Base-by-base conservation (phyloP, 2,797 vertebrate genomes). In the Agapornis canus region DNA sequence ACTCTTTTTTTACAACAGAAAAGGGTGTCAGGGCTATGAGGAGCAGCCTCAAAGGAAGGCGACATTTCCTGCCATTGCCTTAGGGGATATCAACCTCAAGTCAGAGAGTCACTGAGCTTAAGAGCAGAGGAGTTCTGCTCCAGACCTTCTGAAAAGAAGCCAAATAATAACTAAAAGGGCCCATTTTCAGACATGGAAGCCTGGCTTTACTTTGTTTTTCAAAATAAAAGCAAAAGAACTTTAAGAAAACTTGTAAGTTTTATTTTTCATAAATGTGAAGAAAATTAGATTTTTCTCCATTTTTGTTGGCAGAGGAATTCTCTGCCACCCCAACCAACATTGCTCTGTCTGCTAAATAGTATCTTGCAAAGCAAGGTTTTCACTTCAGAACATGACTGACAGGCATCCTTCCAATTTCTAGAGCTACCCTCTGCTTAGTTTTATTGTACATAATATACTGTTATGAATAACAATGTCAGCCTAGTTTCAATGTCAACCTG, bases 371-470 rank as follows among this genome's bases (percentile, higher is more conserved):
- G 60, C 22, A 91, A 86, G 39, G 26, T 39, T 61, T 94, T 64
- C 49, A 92, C 77, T 95, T 61, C 75, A n/a, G 63, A 89, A 69
- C 5, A 5, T 73, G 88, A 78, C n/a, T 78, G 69, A 84, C 1
- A 5, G 92, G 61, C 63, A 92, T 63, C 49, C n/a, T 66, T 95
- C 64, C 95, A 89, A 63, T 56, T 59, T 64, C 43, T 57, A 68
- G 27, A 85, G 63, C 82, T 60, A 78, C 52, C 14, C 61, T 92
- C 82, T 75, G 43, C 54, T 86, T 80, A 86, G 54, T 86, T 94
- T 89, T 47, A 70, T 89, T 80, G 75, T 81, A 95, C 42, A 69
- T 82, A 93, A 91, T 84, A 57, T 26, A 80, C 63, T 88, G 86
- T 93, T 85, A 90, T 66, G 73, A 92, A 61, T 86, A 92, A 95